phyloP scores from a whole-genome alignment of 2,888 invertebrate genomes.

The Keiferia lycopersicella region DNA sequence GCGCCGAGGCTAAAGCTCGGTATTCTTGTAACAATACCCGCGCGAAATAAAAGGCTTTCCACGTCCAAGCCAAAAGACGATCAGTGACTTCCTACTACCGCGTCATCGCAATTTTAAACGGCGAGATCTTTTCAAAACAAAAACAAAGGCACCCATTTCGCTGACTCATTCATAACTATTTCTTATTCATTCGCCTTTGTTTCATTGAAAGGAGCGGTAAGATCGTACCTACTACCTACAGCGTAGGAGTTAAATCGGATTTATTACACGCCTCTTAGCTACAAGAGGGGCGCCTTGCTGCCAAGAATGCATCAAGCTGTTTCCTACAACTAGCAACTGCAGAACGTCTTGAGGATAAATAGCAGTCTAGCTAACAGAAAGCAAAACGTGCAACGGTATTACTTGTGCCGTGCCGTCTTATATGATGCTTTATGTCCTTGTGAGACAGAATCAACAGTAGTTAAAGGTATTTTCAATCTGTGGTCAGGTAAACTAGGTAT shows the following conservation, averaged over 20 bases:
- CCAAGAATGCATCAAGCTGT: slow-evolving; percentile 45
- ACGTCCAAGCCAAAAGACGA: slow-evolving; percentile 69
- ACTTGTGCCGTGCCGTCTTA: no score
- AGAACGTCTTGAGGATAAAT: slow-evolving; percentile 37
- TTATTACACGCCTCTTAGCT: slow-evolving; percentile 40
- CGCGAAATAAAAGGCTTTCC: slow-evolving; percentile 74
- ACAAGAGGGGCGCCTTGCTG: slow-evolving; percentile 33
- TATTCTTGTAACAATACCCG: slow-evolving; percentile 72
- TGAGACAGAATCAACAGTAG: no score
- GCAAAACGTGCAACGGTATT: neutral
- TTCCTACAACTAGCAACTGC: slow-evolving; percentile 35
- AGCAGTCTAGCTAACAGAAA: neutral
- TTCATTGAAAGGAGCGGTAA: slow-evolving; percentile 30
- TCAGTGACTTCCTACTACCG: slow-evolving; percentile 60
- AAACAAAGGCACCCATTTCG: slow-evolving; percentile 36
- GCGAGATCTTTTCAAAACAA: slow-evolving; percentile 52
- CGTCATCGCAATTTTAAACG: slow-evolving; percentile 55
- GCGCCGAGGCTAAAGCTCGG: slow-evolving; percentile 62
- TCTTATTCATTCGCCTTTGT: slow-evolving; percentile 22
- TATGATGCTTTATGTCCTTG: no score
- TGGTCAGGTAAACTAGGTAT: no score
- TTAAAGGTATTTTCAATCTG: no score
- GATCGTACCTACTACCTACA: neutral
- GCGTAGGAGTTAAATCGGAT: slow-evolving; percentile 44
- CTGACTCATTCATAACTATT: slow-evolving; percentile 2